Evolutionary conservation across 2,113 vertebrate genomes (phyloP).

Genomic region (Vanacampus margaritifer): DNA sequence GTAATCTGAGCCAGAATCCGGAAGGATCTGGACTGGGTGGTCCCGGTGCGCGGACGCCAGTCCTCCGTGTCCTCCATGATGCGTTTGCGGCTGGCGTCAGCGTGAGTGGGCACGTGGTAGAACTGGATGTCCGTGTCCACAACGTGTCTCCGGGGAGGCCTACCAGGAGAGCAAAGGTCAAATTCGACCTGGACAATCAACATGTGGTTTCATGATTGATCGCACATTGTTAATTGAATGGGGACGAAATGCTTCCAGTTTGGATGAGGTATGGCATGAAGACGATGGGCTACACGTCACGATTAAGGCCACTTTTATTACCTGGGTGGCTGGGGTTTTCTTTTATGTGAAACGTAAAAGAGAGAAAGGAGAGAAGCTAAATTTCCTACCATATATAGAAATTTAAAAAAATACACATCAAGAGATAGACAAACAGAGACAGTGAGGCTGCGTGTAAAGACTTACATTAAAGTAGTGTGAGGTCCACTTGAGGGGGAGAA

Average conservation of each 20-base stretch:
- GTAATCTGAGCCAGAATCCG: slow-evolving; percentile 96
- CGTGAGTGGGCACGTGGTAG: slow-evolving; percentile 86
- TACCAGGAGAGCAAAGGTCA: slow-evolving; percentile 37
- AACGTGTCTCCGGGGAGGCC: slow-evolving; percentile 83
- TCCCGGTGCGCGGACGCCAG: slow-evolving; percentile 89
- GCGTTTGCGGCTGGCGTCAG: slow-evolving; percentile 91
- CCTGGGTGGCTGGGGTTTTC: slow-evolving; percentile 59
- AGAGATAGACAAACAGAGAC: not conserved
- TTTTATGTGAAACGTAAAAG: slow-evolving; percentile 26
- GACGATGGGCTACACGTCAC: not conserved
- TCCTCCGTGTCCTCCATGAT: slow-evolving; percentile 95
- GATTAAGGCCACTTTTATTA: slow-evolving; percentile 27
- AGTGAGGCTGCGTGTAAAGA: slow-evolving; percentile 2
- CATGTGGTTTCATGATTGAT: not conserved
- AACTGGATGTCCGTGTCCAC: slow-evolving; percentile 89
- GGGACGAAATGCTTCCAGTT: slow-evolving; percentile 1
- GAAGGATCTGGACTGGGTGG: slow-evolving; percentile 95
- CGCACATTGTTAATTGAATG: not conserved
- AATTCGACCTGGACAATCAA: not conserved
- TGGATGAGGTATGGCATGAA: slow-evolving; percentile 5
- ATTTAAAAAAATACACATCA: not conserved
- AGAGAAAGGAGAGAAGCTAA: slow-evolving; percentile 8
- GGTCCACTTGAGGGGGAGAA: slow-evolving; percentile 55
- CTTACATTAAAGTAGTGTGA: slow-evolving; percentile 70
- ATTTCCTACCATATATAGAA: not conserved